These are phyloP conservation scores for Anagyrus pseudococci DNA, from an alignment of 2,888 invertebrate genomes.

Conservation along the genomic window DNA sequence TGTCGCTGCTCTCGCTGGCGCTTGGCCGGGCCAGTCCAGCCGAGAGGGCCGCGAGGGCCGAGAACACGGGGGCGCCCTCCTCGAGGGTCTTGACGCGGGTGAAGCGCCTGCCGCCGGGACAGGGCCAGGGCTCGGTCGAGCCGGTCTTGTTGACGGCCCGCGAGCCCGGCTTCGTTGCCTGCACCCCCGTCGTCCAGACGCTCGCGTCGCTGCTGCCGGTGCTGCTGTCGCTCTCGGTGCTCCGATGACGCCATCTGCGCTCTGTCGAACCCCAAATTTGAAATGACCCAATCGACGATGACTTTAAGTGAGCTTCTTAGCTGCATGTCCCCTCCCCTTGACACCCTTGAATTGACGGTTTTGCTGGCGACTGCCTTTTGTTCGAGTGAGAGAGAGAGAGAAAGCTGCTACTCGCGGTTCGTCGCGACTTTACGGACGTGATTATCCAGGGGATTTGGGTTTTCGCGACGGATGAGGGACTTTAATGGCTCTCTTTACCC, in stretches of 20 bases:
- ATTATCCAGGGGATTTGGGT: no score
- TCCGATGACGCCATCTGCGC: conserved; percentile 54
- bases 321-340: no score
- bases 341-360: no score
- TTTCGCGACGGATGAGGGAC: no score
- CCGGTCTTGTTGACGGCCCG: conserved; percentile 44
- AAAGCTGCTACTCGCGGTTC: no score
- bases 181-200: conserved; percentile 56
- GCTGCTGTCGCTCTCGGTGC: conserved; percentile 57
- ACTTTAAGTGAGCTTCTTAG: no score
- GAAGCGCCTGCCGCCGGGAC: conserved; percentile 40
- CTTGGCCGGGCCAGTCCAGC: conserved; percentile 37
- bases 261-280: no score
- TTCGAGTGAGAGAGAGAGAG: no score
- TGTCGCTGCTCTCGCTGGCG: conserved; percentile 56
- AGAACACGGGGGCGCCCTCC: conserved; percentile 44
- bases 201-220: conserved; percentile 56
- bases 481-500: no score
- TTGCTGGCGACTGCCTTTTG: no score
- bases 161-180: conserved; percentile 46
- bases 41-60: background rate
- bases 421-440: no score
- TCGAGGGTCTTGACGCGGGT: conserved; percentile 49
- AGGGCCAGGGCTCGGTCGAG: conserved; percentile 47
- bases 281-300: no score